Evolutionary conservation across 2,113 vertebrate species (phyloP), one percentile per base, ranked within the genome.

Genomic region (Notarius lentiginosus): DNA sequence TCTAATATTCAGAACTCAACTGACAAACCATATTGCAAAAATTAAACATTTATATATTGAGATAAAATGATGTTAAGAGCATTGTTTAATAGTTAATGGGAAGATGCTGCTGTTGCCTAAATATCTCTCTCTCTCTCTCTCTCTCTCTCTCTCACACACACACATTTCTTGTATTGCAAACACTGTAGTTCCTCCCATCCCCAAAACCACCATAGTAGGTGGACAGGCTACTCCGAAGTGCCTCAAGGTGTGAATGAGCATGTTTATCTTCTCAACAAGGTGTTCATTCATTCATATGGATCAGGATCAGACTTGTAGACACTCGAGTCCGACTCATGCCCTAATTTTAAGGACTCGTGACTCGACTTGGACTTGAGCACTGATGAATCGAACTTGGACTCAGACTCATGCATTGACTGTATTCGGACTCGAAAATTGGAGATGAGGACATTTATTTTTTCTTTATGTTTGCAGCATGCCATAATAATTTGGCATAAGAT

Each of bases 11-110:
- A 5, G 2, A 79, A 58, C n/a, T 58, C 8, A 20, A 58, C 75
- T 24, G 47, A 51, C 15, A 79, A 79, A 79, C n/a, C 7, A 79
- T 79, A 58, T 34, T 56, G 53, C 7, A 79, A 20, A 79, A 34
- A 34, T 58, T 18, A 20, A 79, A 79, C n/a, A 79, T 79, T 79
- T 79, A 79, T 79, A 27, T 27, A 55, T 27, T 58, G 76, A 56
- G 53, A 56, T 55, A 53, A 77, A 70, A 77, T 77, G 12, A 77
- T 55, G 75, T 55, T 79, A 55, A 77, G 22, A 27, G 11, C 75
- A 55, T 77, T 27, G 14, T 27, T 79, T 17, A 55, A 79, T 17
- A 79, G 24, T 27, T 55, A 55, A 55, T 55, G 6, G 75, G 47
- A 76, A 77, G 14, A 15, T 53, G 4, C 41, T 49, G 15, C 1